A percentile compares a stretch with the other conserved stretches of the same genome.
Conservation (phyloP, 2,113 vertebrate genomes). For the Aviceda subcristata region DNA sequence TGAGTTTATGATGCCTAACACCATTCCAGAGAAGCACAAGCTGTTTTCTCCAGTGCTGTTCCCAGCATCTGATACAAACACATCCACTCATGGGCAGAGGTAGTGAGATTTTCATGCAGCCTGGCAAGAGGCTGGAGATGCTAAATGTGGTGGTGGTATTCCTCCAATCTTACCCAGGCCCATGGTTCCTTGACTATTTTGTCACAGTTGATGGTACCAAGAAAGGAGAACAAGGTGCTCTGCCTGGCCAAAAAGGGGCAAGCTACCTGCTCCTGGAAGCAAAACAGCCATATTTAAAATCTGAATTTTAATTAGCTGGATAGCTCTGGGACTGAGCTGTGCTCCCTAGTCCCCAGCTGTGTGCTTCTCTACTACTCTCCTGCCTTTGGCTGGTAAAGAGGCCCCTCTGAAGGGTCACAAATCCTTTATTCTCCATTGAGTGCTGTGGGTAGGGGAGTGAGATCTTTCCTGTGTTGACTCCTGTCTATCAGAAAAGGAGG, state of each 20-base stretch:
- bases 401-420: not conserved
- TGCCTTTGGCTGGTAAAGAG: not conserved
- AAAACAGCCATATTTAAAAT: not conserved
- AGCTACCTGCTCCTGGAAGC: not conserved
- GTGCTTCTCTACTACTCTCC: not conserved
- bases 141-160: not conserved
- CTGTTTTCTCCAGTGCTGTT: not conserved
- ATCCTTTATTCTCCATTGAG: not conserved
- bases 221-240: not conserved
- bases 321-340: not conserved
- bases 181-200: not conserved
- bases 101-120: not conserved
- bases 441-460: not conserved
- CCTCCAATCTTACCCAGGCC: not conserved
- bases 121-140: not conserved
- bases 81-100: not conserved
- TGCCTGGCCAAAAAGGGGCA: not conserved
- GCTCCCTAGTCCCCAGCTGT: not conserved
- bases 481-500: not conserved
- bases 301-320: not conserved
- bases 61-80: not conserved
- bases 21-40: not conserved
- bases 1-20: not conserved
- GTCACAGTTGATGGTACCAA: not conserved
- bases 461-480: not conserved